Percentiles rank a stretch among this genome's conserved stretches.
phyloP scores from a whole-genome alignment of 2,113 vertebrate species.

The Martes martes region DNA sequence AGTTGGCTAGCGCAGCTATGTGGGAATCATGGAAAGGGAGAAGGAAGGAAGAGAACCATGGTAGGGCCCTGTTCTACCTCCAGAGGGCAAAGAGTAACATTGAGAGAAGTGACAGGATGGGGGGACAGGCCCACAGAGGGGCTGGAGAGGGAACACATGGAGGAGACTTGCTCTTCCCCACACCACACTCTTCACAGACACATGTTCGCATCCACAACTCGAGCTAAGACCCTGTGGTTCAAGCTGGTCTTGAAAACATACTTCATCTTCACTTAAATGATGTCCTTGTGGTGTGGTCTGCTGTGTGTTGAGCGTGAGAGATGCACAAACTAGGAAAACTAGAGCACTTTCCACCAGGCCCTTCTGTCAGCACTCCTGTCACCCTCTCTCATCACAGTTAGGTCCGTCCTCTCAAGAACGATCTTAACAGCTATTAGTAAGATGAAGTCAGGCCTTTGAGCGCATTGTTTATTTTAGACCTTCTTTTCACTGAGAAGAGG shows the following conservation, averaged over 20 bases:
- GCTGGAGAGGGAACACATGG: background rate
- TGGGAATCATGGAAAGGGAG: background rate
- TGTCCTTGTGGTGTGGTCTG: background rate
- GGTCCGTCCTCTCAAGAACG: background rate
- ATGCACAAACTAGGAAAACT: background rate
- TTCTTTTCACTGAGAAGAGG: background rate
- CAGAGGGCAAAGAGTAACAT: too few species aligned
- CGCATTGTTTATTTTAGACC: background rate
- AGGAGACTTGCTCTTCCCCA: too few species aligned
- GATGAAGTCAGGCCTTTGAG: background rate
- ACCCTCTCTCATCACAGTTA: background rate
- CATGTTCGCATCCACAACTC: rapidly evolving
- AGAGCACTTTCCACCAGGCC: too few species aligned
- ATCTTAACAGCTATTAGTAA: background rate
- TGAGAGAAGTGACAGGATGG: background rate
- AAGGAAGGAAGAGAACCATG: background rate
- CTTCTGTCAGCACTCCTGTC: rapidly evolving
- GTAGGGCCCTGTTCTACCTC: background rate
- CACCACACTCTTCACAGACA: background rate
- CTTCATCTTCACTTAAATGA: background rate
- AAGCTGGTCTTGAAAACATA: background rate
- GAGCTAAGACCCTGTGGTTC: background rate
- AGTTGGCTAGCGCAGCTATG: background rate
- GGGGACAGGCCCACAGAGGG: too few species aligned
- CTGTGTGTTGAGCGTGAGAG: background rate